Conservation (phyloP, 2,113 vertebrate genomes). For the Cisticola juncidis region DNA sequence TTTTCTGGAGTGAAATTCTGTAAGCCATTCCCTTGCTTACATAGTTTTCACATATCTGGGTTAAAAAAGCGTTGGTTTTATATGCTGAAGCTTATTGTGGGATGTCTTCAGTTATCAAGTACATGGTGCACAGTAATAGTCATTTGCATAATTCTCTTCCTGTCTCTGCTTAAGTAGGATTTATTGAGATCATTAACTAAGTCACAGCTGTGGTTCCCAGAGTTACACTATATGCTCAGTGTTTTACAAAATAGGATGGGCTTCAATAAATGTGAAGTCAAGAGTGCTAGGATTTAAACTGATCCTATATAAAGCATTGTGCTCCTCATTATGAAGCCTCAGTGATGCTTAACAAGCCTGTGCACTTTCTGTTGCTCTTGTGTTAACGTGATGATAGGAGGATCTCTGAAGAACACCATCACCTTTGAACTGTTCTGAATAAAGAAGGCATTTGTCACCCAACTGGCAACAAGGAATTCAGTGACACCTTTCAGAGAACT, state of each 20-base stretch:
- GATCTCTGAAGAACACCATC: background rate
- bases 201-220: slow-evolving; percentile 78
- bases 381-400: background rate
- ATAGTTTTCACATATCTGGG: background rate
- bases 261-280: slow-evolving; percentile 68
- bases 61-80: slow-evolving; percentile 24
- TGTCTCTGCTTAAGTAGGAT: slow-evolving; percentile 79
- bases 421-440: background rate
- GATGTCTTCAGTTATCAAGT: slow-evolving; percentile 63
- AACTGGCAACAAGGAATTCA: background rate
- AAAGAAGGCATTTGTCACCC: background rate
- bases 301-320: slow-evolving; percentile 27
- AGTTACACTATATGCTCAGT: slow-evolving; percentile 68
- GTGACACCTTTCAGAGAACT: background rate
- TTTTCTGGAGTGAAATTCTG: slow-evolving; percentile 48
- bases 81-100: slow-evolving; percentile 49
- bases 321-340: slow-evolving; percentile 31
- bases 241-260: slow-evolving; percentile 69
- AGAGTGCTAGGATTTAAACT: slow-evolving; percentile 56
- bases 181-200: slow-evolving; percentile 82
- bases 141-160: slow-evolving; percentile 80
- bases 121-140: slow-evolving; percentile 57
- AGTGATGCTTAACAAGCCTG: background rate
- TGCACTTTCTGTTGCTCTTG: slow-evolving; percentile 9
- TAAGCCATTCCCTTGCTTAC: background rate